Conservation (phyloP, 2,888 invertebrate species). For the Tyria jacobaeae region DNA sequence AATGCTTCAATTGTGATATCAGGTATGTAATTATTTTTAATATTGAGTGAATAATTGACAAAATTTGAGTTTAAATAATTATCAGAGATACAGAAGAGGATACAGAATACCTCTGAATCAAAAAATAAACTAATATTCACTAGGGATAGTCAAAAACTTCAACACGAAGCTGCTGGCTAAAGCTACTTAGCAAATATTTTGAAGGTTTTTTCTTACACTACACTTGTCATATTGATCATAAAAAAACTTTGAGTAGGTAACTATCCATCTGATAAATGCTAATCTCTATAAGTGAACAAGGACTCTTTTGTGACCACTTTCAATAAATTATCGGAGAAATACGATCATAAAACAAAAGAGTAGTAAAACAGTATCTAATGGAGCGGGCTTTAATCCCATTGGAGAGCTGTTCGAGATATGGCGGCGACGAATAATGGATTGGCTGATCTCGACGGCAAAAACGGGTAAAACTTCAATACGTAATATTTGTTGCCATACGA, state of each 20-base stretch:
- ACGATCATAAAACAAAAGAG: constrained; percentile 79
- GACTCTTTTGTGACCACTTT: constrained; percentile 66
- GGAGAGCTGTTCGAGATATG: constrained; percentile 71
- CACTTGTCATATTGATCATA: constrained; percentile 10
- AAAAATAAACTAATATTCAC: too few species aligned
- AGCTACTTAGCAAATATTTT: too few species aligned
- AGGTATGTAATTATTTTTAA: too few species aligned
- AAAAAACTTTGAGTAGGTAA: constrained; percentile 28
- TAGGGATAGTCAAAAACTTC: too few species aligned
- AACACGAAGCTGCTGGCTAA: too few species aligned
- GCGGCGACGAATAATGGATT: constrained; percentile 74
- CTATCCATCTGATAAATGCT: constrained; percentile 43
- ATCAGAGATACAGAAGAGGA: too few species aligned
- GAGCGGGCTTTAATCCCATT: constrained; percentile 72
- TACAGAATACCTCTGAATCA: too few species aligned
- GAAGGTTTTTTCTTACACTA: neutral
- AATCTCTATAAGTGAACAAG: constrained; percentile 51
- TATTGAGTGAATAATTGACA: too few species aligned
- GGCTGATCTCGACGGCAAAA: constrained; percentile 64
- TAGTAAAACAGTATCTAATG: constrained; percentile 78
- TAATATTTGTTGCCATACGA: constrained; percentile 50
- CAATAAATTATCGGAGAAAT: constrained; percentile 77
- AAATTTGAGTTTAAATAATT: too few species aligned
- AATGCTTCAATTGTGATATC: neutral
- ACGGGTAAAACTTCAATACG: constrained; percentile 63